phyloP scores from a whole-genome alignment of 1,140 invertebrate genomes.

The Paraescarpia echinospica region DNA sequence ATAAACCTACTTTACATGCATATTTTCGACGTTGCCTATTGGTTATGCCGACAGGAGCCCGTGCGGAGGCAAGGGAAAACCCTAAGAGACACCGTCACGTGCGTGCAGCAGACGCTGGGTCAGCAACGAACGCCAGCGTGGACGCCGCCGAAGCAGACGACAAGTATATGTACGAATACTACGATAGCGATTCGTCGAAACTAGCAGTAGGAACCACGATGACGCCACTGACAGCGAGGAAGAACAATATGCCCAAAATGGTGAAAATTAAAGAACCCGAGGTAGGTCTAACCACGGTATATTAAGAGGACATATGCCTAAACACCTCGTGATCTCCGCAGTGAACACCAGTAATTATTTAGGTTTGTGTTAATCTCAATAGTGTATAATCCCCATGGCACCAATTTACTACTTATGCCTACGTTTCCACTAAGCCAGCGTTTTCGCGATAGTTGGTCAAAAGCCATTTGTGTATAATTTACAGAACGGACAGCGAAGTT shows the following conservation, averaged over 20 bases:
- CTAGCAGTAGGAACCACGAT: neutral
- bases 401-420: no score
- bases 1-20: neutral
- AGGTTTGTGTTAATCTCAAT: no score
- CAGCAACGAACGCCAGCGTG: conserved; percentile 7
- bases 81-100: neutral
- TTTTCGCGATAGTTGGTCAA: no score
- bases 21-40: neutral
- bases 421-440: no score
- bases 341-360: no score
- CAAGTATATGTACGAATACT: conserved; percentile 17
- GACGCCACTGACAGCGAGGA: neutral
- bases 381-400: no score
- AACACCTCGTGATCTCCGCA: no score
- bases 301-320: no score
- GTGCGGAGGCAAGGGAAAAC: neutral
- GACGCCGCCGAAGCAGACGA: neutral
- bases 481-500: no score
- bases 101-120: neutral
- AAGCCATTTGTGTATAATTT: no score
- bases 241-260: neutral
- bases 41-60: neutral
- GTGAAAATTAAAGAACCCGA: neutral
- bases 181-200: neutral
- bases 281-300: neutral